Evolutionary conservation across 2,113 vertebrate genomes (phyloP).

Genomic region (Axis porcinus): DNA sequence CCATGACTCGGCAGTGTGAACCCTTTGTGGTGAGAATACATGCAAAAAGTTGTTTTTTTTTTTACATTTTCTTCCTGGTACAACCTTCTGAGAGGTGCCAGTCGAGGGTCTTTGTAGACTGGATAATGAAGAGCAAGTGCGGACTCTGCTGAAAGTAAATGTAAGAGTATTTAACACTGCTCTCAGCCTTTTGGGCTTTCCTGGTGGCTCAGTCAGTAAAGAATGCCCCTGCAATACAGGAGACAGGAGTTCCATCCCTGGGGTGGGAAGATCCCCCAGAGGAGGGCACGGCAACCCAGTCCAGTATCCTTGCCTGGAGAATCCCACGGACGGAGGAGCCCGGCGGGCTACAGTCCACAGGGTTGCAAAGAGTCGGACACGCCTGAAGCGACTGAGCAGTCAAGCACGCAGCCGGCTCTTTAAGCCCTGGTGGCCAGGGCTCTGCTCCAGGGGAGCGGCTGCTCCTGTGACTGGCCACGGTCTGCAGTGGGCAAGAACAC

Average conservation of each 20-base stretch:
- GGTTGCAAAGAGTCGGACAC: not conserved
- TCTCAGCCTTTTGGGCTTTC: not conserved
- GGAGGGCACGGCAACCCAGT: accelerated
- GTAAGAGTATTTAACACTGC: too few species aligned
- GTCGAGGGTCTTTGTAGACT: not conserved
- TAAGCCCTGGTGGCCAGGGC: not conserved
- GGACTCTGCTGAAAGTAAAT: not conserved
- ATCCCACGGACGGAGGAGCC: not conserved
- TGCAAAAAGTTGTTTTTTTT: not conserved
- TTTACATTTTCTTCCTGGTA: not conserved
- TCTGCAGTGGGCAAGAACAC: not conserved
- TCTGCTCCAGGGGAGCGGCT: not conserved
- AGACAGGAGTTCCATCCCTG: not conserved
- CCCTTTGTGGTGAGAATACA: not conserved
- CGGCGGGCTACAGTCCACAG: accelerated
- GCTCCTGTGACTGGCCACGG: not conserved
- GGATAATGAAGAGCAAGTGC: accelerated
- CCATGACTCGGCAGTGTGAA: not conserved
- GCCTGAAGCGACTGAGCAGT: not conserved
- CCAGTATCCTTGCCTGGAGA: not conserved
- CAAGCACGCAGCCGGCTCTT: not conserved
- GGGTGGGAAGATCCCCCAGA: not conserved
- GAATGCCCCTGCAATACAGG: not conserved
- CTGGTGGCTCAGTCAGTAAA: not conserved
- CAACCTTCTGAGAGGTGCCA: not conserved